Evolutionary conservation across 2,888 invertebrate genomes (phyloP).

Genomic region (Euspilapteryx auroguttella): DNA sequence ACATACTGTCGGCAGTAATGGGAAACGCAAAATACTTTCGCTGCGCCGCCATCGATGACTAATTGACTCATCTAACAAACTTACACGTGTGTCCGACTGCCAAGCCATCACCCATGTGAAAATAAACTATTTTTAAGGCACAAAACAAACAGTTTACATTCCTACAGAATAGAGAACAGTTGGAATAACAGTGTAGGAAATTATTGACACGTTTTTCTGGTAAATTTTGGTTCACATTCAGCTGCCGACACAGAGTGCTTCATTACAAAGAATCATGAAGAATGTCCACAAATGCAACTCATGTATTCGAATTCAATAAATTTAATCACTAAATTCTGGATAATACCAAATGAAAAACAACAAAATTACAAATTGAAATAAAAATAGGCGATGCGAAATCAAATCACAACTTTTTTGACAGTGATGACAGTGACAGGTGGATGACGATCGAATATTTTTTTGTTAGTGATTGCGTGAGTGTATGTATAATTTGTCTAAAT

Average conservation of each 20-base stretch:
- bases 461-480: too few relatives aligned
- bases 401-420: too few relatives aligned
- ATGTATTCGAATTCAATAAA: conserved; percentile 25
- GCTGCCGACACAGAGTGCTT: conserved; percentile 19
- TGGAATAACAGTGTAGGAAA: conserved; percentile 41
- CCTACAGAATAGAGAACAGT: conserved; percentile 38
- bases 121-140: conserved; percentile 39
- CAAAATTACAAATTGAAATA: neutral
- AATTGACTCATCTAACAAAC: too few relatives aligned
- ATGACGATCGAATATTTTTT: too few relatives aligned
- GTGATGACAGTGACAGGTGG: too few relatives aligned
- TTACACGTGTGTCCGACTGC: conserved; percentile 58
- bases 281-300: too few relatives aligned
- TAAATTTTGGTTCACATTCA: conserved; percentile 27
- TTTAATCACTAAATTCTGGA: conserved; percentile 33
- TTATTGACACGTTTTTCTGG: conserved; percentile 47
- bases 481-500: too few relatives aligned
- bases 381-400: too few relatives aligned
- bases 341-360: conserved; percentile 6
- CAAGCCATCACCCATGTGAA: conserved; percentile 61
- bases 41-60: too few relatives aligned
- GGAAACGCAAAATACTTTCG: too few relatives aligned
- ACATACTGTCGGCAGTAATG: too few relatives aligned
- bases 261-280: too few relatives aligned
- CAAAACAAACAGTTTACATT: conserved; percentile 45